These are phyloP conservation scores for Thalassophryne amazonica DNA, from an alignment of 2,797 vertebrate genomes.

Conservation along the genomic window DNA sequence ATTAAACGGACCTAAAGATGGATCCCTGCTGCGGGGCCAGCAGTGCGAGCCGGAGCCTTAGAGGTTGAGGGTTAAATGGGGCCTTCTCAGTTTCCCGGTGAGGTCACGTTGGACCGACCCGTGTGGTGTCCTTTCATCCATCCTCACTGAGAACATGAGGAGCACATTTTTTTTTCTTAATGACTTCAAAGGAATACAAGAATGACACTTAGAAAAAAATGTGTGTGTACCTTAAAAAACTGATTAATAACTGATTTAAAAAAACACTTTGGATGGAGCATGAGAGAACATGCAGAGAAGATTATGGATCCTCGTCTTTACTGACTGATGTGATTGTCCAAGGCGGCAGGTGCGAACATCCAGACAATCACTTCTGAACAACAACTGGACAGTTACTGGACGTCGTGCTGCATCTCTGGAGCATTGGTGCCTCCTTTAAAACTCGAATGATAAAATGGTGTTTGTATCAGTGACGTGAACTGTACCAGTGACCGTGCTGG, in stretches of 20 bases:
- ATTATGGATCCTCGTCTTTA: slow-evolving; percentile 34
- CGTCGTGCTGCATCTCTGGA: slow-evolving; percentile 50
- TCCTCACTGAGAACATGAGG: slow-evolving; percentile 52
- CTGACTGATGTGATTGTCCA: slow-evolving; percentile 46
- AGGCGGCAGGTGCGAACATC: slow-evolving; percentile 42
- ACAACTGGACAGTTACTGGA: slow-evolving; percentile 22
- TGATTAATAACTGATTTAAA: slow-evolving; percentile 44
- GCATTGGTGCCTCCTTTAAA: slow-evolving; percentile 65
- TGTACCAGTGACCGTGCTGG: slow-evolving; percentile 70
- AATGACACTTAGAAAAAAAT: slow-evolving; percentile 36
- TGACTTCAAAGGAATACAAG: slow-evolving; percentile 29
- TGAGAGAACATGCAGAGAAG: slow-evolving; percentile 41
- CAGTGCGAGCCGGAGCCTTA: slow-evolving; percentile 50
- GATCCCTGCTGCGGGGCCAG: slow-evolving; percentile 47
- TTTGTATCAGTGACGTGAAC: slow-evolving; percentile 76
- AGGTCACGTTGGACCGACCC: slow-evolving; percentile 58
- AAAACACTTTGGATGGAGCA: slow-evolving; percentile 35
- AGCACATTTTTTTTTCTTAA: slow-evolving; percentile 36
- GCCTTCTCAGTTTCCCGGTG: slow-evolving; percentile 58
- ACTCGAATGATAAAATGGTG: slow-evolving; percentile 53
- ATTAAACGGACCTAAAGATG: slow-evolving; percentile 66
- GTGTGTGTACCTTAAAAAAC: slow-evolving; percentile 42
- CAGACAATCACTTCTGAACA: slow-evolving; percentile 55
- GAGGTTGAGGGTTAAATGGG: slow-evolving; percentile 56
- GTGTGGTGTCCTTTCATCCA: slow-evolving; percentile 21